Percentiles rank a stretch among this genome's conserved stretches.
Conservation (phyloP, 2,888 invertebrate genomes). For the Plebejus melissa region DNA sequence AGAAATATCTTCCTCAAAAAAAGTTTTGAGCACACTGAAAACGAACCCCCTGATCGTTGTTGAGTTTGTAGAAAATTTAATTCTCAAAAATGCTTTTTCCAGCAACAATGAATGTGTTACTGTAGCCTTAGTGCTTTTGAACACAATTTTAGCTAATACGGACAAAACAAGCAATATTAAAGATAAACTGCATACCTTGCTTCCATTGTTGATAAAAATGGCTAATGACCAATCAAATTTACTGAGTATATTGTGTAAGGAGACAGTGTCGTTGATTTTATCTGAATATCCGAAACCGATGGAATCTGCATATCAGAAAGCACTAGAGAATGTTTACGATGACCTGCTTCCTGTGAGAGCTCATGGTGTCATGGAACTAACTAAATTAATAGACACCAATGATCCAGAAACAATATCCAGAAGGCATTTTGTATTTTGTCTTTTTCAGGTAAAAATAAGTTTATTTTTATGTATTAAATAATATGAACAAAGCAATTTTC, state of each 20-base stretch:
- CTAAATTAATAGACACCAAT: constrained; percentile 83
- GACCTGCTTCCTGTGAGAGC: constrained; percentile 87
- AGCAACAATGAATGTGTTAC: constrained; percentile 61
- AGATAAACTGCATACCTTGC: constrained; percentile 49
- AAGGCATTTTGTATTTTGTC: constrained; percentile 82
- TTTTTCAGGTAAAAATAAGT: constrained; percentile 81
- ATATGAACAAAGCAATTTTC: too few species aligned
- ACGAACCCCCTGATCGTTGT: constrained; percentile 64
- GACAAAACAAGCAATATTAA: constrained; percentile 42
- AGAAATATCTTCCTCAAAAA: constrained; percentile 67
- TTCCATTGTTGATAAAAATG: constrained; percentile 51
- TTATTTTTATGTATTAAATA: background rate
- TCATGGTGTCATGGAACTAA: constrained; percentile 86
- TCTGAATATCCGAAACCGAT: constrained; percentile 42
- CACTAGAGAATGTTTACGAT: constrained; percentile 84
- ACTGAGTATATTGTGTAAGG: constrained; percentile 57
- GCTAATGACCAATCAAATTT: constrained; percentile 45
- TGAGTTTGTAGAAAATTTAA: constrained; percentile 60
- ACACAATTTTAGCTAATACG: constrained; percentile 58
- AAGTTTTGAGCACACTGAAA: constrained; percentile 63
- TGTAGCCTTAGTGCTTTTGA: constrained; percentile 63
- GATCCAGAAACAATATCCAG: constrained; percentile 82
- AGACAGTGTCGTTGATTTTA: constrained; percentile 53
- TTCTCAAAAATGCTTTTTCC: constrained; percentile 47
- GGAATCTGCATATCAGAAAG: constrained; percentile 76